Evolutionary conservation across 1,140 invertebrate species (phyloP).

Genomic region (Limonius californicus): DNA sequence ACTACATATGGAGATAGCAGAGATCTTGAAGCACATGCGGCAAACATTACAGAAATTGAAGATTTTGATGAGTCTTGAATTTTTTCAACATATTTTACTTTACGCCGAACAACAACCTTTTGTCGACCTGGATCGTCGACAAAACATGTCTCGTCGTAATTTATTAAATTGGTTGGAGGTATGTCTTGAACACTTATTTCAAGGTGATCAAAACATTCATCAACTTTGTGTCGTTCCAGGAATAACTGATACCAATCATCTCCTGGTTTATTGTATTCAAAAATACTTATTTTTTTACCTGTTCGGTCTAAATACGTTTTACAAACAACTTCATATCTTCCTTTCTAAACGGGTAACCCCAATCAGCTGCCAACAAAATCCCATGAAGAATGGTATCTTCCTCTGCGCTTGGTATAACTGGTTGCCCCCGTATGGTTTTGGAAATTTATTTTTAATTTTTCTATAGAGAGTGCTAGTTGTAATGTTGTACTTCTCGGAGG

Average conservation of each 20-base stretch:
- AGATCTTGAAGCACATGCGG: constrained; percentile 16
- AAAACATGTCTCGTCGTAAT: constrained; percentile 21
- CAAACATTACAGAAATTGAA: constrained; percentile 25
- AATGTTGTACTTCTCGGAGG: neutral
- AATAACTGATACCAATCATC: constrained; percentile 8
- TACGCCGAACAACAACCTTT: constrained; percentile 19
- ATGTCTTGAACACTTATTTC: constrained; percentile 1
- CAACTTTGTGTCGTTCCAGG: neutral
- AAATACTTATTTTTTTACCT: constrained; percentile 5
- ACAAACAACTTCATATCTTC: neutral
- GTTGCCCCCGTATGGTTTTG: neutral
- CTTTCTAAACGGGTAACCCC: no score
- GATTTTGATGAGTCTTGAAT: constrained; percentile 21
- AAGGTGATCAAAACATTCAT: constrained; percentile 13
- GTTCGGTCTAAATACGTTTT: constrained; percentile 5
- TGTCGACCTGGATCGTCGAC: constrained; percentile 2
- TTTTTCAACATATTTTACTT: constrained; percentile 20
- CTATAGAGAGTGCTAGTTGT: neutral
- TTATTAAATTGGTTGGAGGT: constrained; percentile 15
- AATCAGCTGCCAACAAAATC: no score
- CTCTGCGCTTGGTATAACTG: no score
- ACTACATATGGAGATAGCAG: constrained; percentile 24
- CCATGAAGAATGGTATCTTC: no score
- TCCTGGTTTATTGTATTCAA: neutral
- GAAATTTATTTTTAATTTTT: constrained; percentile 7